Evolutionary conservation across 2,113 vertebrate genomes (phyloP).

Genomic region (Bufo gargarizans): DNA sequence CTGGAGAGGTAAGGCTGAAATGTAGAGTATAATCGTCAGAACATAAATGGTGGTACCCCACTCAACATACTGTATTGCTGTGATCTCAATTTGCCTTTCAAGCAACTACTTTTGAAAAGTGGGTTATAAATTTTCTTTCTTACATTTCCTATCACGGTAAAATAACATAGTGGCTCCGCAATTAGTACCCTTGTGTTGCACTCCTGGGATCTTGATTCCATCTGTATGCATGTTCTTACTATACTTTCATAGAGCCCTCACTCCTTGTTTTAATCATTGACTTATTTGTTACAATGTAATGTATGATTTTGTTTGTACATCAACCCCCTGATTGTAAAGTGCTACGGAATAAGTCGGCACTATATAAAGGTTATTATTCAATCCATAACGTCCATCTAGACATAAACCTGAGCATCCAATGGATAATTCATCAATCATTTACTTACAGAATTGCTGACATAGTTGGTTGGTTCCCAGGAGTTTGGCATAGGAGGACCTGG

Average conservation of each 20-base stretch:
- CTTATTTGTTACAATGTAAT: too few relatives aligned
- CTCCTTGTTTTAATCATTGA: too few relatives aligned
- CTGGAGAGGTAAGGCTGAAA: slow-evolving; percentile 92
- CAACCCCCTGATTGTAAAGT: too few relatives aligned
- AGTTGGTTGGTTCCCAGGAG: slow-evolving; percentile 72
- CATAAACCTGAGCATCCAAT: not conserved
- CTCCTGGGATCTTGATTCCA: not conserved
- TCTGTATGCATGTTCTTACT: not conserved
- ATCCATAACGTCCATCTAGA: not conserved
- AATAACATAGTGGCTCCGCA: not conserved
- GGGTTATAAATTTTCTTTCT: too few relatives aligned
- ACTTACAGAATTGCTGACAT: slow-evolving; percentile 75
- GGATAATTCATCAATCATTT: not conserved
- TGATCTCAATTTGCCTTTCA: not conserved
- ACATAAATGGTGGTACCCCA: not conserved
- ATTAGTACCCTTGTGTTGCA: not conserved
- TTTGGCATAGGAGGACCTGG: slow-evolving; percentile 65
- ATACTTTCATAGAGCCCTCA: not conserved
- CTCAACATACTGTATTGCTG: too few relatives aligned
- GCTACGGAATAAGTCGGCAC: too few relatives aligned
- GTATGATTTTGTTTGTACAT: too few relatives aligned
- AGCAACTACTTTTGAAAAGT: not conserved
- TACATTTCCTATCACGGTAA: too few relatives aligned
- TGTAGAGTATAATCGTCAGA: not conserved
- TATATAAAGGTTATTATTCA: too few relatives aligned